Conservation (phyloP, 2,888 invertebrate species). For the Plebejus argus region DNA sequence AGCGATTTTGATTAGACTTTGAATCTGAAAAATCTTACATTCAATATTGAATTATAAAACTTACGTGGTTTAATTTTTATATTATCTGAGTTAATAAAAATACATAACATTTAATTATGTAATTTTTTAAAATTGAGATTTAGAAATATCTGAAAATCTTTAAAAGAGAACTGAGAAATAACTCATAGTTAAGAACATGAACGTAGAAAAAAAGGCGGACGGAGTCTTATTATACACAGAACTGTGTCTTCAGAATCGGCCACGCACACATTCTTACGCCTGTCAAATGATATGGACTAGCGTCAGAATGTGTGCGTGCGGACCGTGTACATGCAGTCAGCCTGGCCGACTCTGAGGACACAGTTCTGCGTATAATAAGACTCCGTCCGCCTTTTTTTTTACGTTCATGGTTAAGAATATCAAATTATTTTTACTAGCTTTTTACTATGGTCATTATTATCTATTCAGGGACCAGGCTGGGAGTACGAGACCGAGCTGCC, state of each 20-base stretch:
- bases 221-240: too few species aligned
- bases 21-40: too few species aligned
- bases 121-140: neutral
- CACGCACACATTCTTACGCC: too few species aligned
- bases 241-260: too few species aligned
- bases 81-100: neutral
- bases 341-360: too few species aligned
- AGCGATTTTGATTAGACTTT: neutral
- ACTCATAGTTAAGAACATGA: neutral
- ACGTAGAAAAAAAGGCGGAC: too few species aligned
- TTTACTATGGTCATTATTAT: neutral
- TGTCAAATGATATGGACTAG: too few species aligned
- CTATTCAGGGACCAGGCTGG: slow-evolving; percentile 92
- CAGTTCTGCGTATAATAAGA: too few species aligned
- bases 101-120: neutral
- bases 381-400: too few species aligned
- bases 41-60: neutral
- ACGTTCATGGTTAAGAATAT: neutral
- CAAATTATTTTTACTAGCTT: neutral
- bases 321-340: too few species aligned
- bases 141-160: neutral
- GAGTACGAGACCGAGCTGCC: slow-evolving; percentile 95
- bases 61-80: neutral
- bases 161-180: too few species aligned
- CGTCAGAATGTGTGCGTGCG: too few species aligned